Evolutionary conservation across 2,113 vertebrate genomes (phyloP), one percentile per base, ranked within the genome.

Genomic region (Acrocephalus kingi): DNA sequence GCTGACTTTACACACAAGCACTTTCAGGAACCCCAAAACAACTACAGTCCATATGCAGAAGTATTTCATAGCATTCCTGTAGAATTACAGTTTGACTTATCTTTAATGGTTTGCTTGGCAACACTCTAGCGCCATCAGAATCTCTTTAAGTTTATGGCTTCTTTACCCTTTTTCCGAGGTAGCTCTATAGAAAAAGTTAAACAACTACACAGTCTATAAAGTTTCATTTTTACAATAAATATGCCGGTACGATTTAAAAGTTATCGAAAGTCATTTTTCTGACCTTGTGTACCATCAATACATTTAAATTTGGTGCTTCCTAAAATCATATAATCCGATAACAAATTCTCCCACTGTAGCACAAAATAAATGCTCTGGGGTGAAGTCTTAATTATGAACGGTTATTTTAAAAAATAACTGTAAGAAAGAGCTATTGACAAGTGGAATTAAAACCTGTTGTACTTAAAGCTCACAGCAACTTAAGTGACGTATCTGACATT

Each of bases 61-160:
- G 35, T 85, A 84, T 81, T 92, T 76, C 75, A 80, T 80, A 85
- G 74, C 52, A 91, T 91, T 89, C 88, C 90, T 89, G 19, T 2
- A 81, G 77, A 89, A 92, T 84, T 86, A 93, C 66, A 87, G 68
- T 52, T 91, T 77, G 59, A 95, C 59, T 89, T 90, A 48, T 67
- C 78, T 94, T 93, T 94, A 93, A 75, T 49, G 71, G 82, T 80
- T 86, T 91, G 52, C 83, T 92, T 93, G 89, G 89, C 93, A 93
- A 69, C 66, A 51, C 22, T 80, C 86, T 58, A 92, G 51, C 15
- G 0, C 55, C 84, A 89, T 91, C 92, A 87, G 85, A 96, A 89
- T 94, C 83, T 93, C 76, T 90, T 91, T 82, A 92, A 77, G 39
- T 88, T 95, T 90, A 94, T 3, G 3, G 33, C 21, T 75, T 81